Evolutionary conservation across 2,888 invertebrate genomes (phyloP), one percentile per base, ranked within the genome.

Genomic region (Lycophotia porphyrea): DNA sequence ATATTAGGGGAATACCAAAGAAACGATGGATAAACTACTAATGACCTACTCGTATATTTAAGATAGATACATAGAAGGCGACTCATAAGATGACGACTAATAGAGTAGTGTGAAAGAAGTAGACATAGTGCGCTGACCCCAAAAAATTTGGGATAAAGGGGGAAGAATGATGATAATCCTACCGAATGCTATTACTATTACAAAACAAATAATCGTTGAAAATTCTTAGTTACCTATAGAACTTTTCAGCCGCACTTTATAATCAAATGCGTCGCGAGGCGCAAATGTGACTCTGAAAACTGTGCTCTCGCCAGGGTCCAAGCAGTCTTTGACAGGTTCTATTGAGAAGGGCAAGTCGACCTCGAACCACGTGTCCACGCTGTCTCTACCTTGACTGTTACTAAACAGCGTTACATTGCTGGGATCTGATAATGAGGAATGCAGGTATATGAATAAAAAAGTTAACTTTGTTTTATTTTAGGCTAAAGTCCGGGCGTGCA

Each of bases 241-340:
- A 87, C 96, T 94, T 85, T 93, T 95, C 74, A 96, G 84, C 82
- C 90, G 91, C 44, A 95, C 93, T 91, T 92, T 94, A 76, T 97
- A 97, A 67, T 96, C 92, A 81, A 96, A 96, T 27, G 97, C 97
- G 71, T 97, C 97, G 34, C 95, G 88, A 0, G 97, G 97, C 5
- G 95, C 91, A 91, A 97, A 97, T 5, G 93, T 96, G 1, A 97
- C 92, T 70, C 88, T 95, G 83, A 97, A 97, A 18, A 88, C 87
- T 74, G 91, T 82, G 31, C 80, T 93, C 87, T 96, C 90, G 2
- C 91, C 92, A 0, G 97, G 96, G 5, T 91, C 89, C 18, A 97
- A 90, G 71, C 94, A 95, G 21, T 93, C 95, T 68, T 89, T 93
- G 21, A 89, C 88, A 0, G 97, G 97, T 67, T 92, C 90, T 82